Evolutionary conservation across 1,140 invertebrate species (phyloP).

Genomic region (Drosophila insularis): DNA sequence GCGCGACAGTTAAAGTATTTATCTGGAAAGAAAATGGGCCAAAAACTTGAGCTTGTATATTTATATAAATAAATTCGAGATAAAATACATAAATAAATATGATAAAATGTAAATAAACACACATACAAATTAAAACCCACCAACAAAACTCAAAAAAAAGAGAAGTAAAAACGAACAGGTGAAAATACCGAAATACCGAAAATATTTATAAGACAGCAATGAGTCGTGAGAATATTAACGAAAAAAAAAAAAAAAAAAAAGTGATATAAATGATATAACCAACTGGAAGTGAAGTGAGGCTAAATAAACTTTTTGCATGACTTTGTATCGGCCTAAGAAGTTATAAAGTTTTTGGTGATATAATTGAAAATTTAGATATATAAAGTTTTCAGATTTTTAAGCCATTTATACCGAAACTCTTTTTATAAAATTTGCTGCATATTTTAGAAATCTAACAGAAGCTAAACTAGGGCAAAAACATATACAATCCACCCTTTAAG

Average conservation of each 20-base stretch:
- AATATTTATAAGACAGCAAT: conserved; percentile 35
- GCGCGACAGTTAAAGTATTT: conserved; percentile 36
- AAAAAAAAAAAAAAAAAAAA: background rate
- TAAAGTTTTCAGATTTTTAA: no score
- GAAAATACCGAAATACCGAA: background rate
- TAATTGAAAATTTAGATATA: no score
- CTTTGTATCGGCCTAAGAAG: background rate
- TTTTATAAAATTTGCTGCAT: no score
- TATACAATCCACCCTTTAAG: no score
- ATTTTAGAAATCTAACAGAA: no score
- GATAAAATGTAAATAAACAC: conserved; percentile 1
- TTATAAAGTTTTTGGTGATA: no score
- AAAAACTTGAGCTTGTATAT: conserved; percentile 58
- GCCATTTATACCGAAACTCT: no score
- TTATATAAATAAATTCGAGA: conserved; percentile 58
- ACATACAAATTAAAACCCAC: background rate
- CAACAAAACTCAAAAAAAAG: conserved; percentile 2
- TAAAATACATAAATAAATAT: conserved; percentile 25
- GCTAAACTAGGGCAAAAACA: no score
- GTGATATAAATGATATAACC: conserved; percentile 5
- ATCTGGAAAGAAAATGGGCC: conserved; percentile 55
- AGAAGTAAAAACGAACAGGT: conserved; percentile 12
- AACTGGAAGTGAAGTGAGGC: background rate
- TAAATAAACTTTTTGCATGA: background rate
- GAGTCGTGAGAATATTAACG: conserved; percentile 29